Evolutionary conservation across 2,797 vertebrate species (phyloP), one percentile per base, ranked within the genome.

Genomic region (Clarias pachynema): DNA sequence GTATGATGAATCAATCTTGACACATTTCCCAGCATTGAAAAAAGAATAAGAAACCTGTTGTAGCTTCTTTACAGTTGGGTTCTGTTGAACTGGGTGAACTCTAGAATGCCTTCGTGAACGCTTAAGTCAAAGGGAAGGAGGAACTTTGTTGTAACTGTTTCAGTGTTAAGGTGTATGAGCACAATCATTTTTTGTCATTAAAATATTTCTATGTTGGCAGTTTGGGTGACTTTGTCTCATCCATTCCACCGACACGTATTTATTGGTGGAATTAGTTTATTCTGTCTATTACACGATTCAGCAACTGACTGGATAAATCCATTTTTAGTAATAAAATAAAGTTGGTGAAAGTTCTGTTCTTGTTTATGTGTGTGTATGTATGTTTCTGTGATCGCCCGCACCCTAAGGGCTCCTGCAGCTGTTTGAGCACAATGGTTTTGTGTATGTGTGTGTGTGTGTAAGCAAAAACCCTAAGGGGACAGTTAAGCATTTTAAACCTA

Each of bases 391-490:
- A 81, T 84, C 68, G 20, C 31, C 59, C 53, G n/a, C 24, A 18
- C 82, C 86, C 65, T 72, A 69, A 34, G 78, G 77, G 53, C 60
- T 75, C 63, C 15, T 0, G 34, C 49, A 70, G 82, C 77, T 74
- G 82, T 75, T 86, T 84, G n/a, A 80, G 40, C 49, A 15, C 24
- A 40, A 31, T 26, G 20, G 16, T 26, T 79, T 49, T 75, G 62
- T 26, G 44, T 69, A 63, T 79, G 83, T 57, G 69, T 53, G 74
- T 79, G 83, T 69, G 63, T 79, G 68, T 68, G 74, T 69, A 66
- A 66, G 8, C 12, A 26, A n/a, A 26, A 37, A 24, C 34, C 34
- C 77, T 40, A 3, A 37, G 31, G 75, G 56, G 31, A 78, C 56
- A 60, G 29, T 34, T 37, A 78, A 24, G 56, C 8, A 34, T 78